These are phyloP conservation scores for Conistra vaccinii DNA, from an alignment of 2,888 invertebrate genomes.

Conservation along the genomic window DNA sequence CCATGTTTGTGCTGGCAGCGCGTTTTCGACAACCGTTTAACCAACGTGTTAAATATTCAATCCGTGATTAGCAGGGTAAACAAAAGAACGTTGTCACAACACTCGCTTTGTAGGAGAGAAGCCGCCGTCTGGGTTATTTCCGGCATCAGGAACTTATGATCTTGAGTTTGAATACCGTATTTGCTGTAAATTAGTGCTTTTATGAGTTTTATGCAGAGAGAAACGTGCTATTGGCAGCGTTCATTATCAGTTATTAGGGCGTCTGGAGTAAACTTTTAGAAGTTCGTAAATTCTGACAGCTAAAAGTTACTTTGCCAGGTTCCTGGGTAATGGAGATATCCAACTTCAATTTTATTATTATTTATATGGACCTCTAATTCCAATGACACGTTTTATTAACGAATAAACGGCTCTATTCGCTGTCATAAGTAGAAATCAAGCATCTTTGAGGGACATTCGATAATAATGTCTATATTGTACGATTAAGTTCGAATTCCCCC, in stretches of 20 bases:
- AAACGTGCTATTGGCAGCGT: not conserved
- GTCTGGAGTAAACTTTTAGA: not conserved
- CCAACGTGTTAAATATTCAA: conserved; percentile 61
- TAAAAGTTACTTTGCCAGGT: not conserved
- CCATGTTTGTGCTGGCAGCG: conserved; percentile 54
- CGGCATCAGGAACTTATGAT: conserved; percentile 61
- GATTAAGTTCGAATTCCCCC: conserved; percentile 22
- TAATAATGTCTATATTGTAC: conserved; percentile 22
- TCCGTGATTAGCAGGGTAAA: conserved; percentile 62
- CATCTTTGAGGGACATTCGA: conserved; percentile 3
- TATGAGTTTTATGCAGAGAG: conserved; percentile 15
- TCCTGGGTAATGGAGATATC: not conserved
- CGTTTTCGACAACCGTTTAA: conserved; percentile 41
- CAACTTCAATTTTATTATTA: not conserved
- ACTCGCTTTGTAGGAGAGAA: conserved; percentile 45
- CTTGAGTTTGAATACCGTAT: conserved; percentile 48
- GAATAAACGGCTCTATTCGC: not conserved
- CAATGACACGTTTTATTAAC: not conserved
- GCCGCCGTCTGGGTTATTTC: conserved; percentile 65
- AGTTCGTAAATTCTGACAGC: not conserved
- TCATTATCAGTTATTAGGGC: conserved; percentile 1
- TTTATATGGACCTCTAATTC: not conserved
- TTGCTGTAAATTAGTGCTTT: conserved; percentile 38
- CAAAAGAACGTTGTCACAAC: conserved; percentile 57
- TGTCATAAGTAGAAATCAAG: conserved; percentile 3